Conservation (phyloP, 2,113 vertebrate genomes). For the Corythaeola cristata region DNA sequence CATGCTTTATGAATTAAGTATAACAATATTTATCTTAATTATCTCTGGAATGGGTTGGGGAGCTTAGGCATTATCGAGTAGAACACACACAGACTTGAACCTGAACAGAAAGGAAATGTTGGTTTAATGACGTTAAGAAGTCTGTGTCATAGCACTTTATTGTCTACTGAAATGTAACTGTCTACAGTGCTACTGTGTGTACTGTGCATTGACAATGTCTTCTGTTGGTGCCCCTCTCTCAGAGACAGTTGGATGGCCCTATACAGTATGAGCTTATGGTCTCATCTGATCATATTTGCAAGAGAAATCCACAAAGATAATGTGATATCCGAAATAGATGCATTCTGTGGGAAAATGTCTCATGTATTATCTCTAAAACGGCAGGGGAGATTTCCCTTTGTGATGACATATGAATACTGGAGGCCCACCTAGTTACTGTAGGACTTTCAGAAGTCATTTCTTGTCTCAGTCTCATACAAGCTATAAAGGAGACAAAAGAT, state of each 20-base stretch:
- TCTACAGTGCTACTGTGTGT: neutral
- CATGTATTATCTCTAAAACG: neutral
- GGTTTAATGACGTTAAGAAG: neutral
- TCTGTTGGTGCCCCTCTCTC: neutral
- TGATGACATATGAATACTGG: neutral
- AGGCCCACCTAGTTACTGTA: neutral
- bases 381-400: neutral
- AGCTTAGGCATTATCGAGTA: neutral
- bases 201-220: neutral
- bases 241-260: neutral
- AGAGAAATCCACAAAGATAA: neutral
- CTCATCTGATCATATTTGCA: neutral
- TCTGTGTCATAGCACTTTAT: neutral
- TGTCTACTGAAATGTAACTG: neutral
- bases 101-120: neutral
- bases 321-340: neutral
- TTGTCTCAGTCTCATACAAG: neutral
- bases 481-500: neutral
- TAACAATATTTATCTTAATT: constrained; percentile 32
- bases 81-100: neutral
- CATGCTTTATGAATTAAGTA: neutral
- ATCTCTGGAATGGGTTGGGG: neutral
- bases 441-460: neutral
- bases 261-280: neutral
- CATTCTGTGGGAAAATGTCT: neutral